Evolutionary conservation across 2,888 invertebrate genomes (phyloP).

Genomic region (Chelonus formosanus): DNA sequence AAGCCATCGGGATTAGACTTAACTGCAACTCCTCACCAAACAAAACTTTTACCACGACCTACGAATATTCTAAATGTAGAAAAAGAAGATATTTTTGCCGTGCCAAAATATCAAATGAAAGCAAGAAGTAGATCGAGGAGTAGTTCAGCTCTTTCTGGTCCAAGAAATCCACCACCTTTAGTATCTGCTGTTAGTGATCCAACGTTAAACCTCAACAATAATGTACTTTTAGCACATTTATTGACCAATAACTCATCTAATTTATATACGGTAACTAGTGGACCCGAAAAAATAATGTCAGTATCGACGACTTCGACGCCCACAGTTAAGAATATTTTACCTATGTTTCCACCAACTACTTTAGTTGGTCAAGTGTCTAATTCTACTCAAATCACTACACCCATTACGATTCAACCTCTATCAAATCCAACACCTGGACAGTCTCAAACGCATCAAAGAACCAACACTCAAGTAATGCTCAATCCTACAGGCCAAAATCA

Average conservation of each 20-base stretch:
- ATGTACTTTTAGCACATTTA: conserved; percentile 84
- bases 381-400: conserved; percentile 63
- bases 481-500: conserved; percentile 34
- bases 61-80: conserved; percentile 37
- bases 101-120: conserved; percentile 66
- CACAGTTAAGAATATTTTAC: conserved; percentile 66
- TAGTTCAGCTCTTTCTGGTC: conserved; percentile 66
- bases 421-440: conserved; percentile 53
- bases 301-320: conserved; percentile 49
- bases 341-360: conserved; percentile 67
- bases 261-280: conserved; percentile 67
- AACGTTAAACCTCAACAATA: conserved; percentile 72
- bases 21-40: conserved; percentile 55
- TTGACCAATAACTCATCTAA: conserved; percentile 72
- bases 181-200: conserved; percentile 82
- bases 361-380: conserved; percentile 52
- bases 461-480: no score
- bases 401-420: conserved; percentile 64
- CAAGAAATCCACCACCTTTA: conserved; percentile 71
- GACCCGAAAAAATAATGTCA: conserved; percentile 62
- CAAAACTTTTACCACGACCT: conserved; percentile 57
- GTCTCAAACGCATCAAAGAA: conserved; percentile 44
- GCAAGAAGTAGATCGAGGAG: conserved; percentile 68
- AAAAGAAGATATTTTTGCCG: conserved; percentile 65
- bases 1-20: conserved; percentile 59